Base-by-base conservation (phyloP, 2,888 invertebrate species). In the Drosophila yooni region DNA sequence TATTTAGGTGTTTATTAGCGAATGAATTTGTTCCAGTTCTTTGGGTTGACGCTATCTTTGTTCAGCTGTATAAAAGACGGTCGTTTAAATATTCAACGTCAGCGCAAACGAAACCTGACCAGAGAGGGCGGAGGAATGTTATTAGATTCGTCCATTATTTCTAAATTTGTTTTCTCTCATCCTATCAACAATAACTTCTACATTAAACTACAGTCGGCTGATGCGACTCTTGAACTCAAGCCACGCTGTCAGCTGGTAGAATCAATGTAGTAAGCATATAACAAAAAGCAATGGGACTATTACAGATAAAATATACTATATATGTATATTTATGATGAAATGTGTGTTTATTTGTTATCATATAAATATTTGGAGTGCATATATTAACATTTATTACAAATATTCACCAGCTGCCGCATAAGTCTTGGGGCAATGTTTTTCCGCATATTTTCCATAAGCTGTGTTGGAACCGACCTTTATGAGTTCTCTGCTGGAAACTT, bases 401-500 rank as follows among this genome's bases (percentile, higher is more conserved):
- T 82, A 89, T 63, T 88, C 82, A 10, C 89, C 91, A 59, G 86
- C 76, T 21, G 91, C 86, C 38, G 85, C 83, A 75, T 90, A 92
- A 0, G 91, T 89, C 66, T 84, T 91, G 6, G 92, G 92, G 38
- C 92, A 93, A 76, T 90, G 81, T 48, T 77, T 72, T 67, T 89
- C 82, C 0, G 92, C 92, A 56, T 91, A 65, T 59, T 81, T 78
- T 13, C 82, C 86, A 65, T 92, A 92, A 0, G 92, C 91, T 3
- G 82, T 90, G 43, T 85, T 87, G 7, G 91, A 81, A 8, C 91
- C 92, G 2, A 89, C 82, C 69, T 78, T 81, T 4, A 92, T 69
- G 3, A 54, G 58, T 4, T 74, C 64, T 36, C 74, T 71, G n/a
- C 62, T 81, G 13, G 91, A 92, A 48, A 84, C 83, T 60, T 91